phyloP scores from a whole-genome alignment of 2,113 vertebrate genomes.

The Riparia riparia region DNA sequence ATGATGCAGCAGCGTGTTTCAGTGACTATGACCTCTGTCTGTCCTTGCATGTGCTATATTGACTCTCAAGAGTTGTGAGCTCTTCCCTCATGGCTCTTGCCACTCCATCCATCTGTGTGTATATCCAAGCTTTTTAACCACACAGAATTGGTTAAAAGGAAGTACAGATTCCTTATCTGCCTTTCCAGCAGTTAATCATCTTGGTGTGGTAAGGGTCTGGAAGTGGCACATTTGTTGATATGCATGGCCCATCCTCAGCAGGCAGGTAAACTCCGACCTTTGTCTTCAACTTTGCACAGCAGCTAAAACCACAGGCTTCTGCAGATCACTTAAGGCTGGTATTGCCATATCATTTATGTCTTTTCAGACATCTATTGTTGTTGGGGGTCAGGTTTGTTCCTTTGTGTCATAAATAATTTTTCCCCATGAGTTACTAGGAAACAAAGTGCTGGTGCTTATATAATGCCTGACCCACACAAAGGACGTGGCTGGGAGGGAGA shows the following conservation, averaged over 20 bases:
- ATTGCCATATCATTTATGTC: neutral
- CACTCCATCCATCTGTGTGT: neutral
- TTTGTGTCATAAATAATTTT: too few species aligned
- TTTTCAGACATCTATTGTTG: neutral
- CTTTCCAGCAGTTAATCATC: neutral
- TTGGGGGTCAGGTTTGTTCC: too few species aligned
- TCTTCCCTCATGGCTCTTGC: neutral
- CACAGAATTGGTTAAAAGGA: neutral
- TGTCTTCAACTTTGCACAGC: neutral
- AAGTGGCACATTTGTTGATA: neutral
- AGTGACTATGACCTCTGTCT: neutral
- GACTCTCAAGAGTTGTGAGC: too few species aligned
- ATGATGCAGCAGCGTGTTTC: rapidly evolving
- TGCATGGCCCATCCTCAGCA: neutral
- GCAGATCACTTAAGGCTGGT: neutral
- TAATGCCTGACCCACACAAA: too few species aligned
- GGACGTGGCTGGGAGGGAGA: too few species aligned
- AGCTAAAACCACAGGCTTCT: neutral
- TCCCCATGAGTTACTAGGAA: too few species aligned
- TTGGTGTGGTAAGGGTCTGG: rapidly evolving
- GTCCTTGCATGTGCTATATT: neutral
- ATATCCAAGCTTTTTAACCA: neutral
- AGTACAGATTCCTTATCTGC: neutral
- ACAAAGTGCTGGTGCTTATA: too few species aligned
- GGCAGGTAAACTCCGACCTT: neutral